phyloP scores from a whole-genome alignment of 2,888 invertebrate species.

The Apamea monoglypha region DNA sequence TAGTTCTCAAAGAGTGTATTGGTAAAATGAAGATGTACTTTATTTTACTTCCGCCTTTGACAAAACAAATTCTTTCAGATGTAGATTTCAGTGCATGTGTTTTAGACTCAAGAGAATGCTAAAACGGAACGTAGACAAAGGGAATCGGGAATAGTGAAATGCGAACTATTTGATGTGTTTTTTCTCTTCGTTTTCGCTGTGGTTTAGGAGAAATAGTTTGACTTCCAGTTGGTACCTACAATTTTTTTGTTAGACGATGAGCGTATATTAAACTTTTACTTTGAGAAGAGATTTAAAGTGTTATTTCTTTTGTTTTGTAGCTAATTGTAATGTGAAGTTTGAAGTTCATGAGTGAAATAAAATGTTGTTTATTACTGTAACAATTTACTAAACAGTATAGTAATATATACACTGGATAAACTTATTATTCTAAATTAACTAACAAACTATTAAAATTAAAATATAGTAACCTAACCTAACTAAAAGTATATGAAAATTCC shows the following conservation, averaged over 20 bases:
- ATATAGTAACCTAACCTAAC: too few relatives aligned
- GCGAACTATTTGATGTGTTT: constrained; percentile 4
- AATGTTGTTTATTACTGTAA: neutral
- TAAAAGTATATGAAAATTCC: too few relatives aligned
- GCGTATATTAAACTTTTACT: neutral
- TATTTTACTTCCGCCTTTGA: neutral
- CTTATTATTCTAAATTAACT: too few relatives aligned
- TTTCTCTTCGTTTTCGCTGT: constrained; percentile 1
- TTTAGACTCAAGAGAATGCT: neutral
- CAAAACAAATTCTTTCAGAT: constrained; percentile 11
- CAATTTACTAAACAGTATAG: too few relatives aligned
- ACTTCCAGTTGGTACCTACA: neutral
- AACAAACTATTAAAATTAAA: too few relatives aligned
- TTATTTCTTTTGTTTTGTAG: neutral
- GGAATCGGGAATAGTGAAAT: constrained; percentile 16
- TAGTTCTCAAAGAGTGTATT: neutral
- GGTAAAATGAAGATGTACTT: neutral
- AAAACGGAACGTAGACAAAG: constrained; percentile 38
- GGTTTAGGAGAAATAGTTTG: constrained; percentile 12
- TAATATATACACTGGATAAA: too few relatives aligned
- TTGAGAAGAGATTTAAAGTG: neutral
- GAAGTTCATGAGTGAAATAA: neutral
- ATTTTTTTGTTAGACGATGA: neutral
- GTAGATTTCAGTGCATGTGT: constrained; percentile 30
- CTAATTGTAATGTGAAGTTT: too few relatives aligned